phyloP scores from a whole-genome alignment of 2,797 vertebrate species.

The Poecile montanus region DNA sequence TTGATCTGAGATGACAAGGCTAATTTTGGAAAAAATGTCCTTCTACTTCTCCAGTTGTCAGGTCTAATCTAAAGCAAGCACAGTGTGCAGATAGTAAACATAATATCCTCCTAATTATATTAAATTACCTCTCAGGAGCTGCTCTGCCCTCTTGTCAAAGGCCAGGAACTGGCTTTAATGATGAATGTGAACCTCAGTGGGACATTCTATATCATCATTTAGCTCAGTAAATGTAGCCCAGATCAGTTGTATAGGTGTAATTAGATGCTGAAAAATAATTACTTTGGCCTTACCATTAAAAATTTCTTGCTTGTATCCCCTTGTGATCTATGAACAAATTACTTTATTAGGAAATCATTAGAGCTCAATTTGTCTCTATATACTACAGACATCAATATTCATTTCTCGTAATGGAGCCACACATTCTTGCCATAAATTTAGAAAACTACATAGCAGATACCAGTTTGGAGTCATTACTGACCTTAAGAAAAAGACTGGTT shows the following conservation, averaged over 20 bases:
- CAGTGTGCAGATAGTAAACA: constrained; percentile 56
- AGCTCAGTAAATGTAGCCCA: constrained; percentile 41
- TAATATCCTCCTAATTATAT: constrained; percentile 64
- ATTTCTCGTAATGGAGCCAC: constrained; percentile 70
- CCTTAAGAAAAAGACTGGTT: neutral
- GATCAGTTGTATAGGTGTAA: constrained; percentile 73
- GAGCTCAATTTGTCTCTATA: constrained; percentile 76
- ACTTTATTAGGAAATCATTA: constrained; percentile 82
- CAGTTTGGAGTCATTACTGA: constrained; percentile 32
- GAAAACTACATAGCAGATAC: constrained; percentile 36
- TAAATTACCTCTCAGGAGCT: constrained; percentile 63
- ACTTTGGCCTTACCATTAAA: constrained; percentile 69
- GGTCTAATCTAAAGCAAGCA: constrained; percentile 48
- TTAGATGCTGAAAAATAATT: constrained; percentile 80
- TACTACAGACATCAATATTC: constrained; percentile 74
- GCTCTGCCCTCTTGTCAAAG: constrained; percentile 66
- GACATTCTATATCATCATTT: constrained; percentile 57
- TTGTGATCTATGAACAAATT: constrained; percentile 80
- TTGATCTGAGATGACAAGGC: constrained; percentile 42
- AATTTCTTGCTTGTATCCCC: constrained; percentile 66
- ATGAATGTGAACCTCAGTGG: constrained; percentile 49
- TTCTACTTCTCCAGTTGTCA: constrained; percentile 9
- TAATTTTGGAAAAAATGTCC: constrained; percentile 37
- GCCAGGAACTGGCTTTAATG: constrained; percentile 47
- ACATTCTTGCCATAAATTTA: constrained; percentile 60